phyloP scores from a whole-genome alignment of 2,888 invertebrate genomes.

The Agrotis exclamationis region DNA sequence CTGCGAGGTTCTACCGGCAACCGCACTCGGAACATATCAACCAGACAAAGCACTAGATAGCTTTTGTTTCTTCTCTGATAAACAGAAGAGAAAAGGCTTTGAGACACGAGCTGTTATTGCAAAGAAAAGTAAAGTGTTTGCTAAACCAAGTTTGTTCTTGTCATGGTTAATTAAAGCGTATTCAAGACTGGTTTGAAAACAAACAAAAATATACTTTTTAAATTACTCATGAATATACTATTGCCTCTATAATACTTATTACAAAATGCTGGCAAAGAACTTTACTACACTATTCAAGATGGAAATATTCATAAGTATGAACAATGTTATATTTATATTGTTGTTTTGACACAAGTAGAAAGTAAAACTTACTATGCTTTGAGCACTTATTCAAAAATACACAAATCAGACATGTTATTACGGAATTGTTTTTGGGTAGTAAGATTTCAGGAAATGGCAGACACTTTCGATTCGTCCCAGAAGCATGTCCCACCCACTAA shows the following conservation, averaged over 20 bases:
- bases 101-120: not conserved
- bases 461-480: conserved; percentile 53
- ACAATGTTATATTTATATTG: conserved; percentile 25
- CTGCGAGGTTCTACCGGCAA: conserved; percentile 1
- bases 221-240: not conserved
- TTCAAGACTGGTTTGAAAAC: not conserved
- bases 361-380: conserved; percentile 24
- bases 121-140: not conserved
- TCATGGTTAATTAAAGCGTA: not conserved
- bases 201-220: not conserved
- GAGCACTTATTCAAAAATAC: conserved; percentile 41
- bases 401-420: conserved; percentile 53
- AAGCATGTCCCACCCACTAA: conserved; percentile 25
- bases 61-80: not conserved
- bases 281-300: conserved; percentile 4
- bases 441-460: conserved; percentile 36
- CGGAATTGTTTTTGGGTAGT: conserved; percentile 33
- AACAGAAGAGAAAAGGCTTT: not conserved
- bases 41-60: not conserved
- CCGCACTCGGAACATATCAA: conserved; percentile 9
- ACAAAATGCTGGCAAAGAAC: not conserved
- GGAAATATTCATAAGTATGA: conserved; percentile 3
- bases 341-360: conserved; percentile 42
- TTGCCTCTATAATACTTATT: not conserved
- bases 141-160: not conserved